phyloP scores from a whole-genome alignment of 1,140 invertebrate species.

The Heliconius nattereri region DNA sequence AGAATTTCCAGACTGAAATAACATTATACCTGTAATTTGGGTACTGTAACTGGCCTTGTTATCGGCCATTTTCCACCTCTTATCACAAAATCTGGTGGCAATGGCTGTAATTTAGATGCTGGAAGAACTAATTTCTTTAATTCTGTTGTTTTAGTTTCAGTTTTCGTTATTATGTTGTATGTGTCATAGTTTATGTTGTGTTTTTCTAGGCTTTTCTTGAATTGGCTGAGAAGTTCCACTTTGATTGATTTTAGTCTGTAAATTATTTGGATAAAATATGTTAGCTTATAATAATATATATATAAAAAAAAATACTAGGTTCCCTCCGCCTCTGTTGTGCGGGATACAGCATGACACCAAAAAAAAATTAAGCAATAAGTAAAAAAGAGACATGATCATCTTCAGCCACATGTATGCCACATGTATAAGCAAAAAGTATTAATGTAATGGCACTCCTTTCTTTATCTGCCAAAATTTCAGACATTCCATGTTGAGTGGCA shows the following conservation, averaged over 20 bases:
- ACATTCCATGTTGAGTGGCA: too few species aligned
- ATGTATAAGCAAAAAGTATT: too few species aligned
- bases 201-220: slow-evolving; percentile 46
- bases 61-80: slow-evolving; percentile 29
- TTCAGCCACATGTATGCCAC: too few species aligned
- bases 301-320: too few species aligned
- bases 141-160: slow-evolving; percentile 5
- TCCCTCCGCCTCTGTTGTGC: too few species aligned
- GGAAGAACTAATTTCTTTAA: slow-evolving; percentile 57
- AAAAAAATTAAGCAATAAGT: too few species aligned
- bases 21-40: slow-evolving; percentile 39
- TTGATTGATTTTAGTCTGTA: slow-evolving; percentile 58
- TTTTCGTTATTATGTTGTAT: slow-evolving; percentile 38
- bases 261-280: neutral
- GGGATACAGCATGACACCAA: too few species aligned
- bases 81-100: slow-evolving; percentile 55
- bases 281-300: too few species aligned
- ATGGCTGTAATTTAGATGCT: slow-evolving; percentile 62
- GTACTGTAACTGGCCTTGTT: slow-evolving; percentile 14
- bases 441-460: too few species aligned
- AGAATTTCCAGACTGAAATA: too few species aligned
- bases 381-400: too few species aligned
- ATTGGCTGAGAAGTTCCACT: slow-evolving; percentile 44
- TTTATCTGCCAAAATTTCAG: too few species aligned
- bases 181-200: slow-evolving; percentile 47